Evolutionary conservation across 1,140 invertebrate species (phyloP), one percentile per base, ranked within the genome.

Genomic region (Drusus annulatus): DNA sequence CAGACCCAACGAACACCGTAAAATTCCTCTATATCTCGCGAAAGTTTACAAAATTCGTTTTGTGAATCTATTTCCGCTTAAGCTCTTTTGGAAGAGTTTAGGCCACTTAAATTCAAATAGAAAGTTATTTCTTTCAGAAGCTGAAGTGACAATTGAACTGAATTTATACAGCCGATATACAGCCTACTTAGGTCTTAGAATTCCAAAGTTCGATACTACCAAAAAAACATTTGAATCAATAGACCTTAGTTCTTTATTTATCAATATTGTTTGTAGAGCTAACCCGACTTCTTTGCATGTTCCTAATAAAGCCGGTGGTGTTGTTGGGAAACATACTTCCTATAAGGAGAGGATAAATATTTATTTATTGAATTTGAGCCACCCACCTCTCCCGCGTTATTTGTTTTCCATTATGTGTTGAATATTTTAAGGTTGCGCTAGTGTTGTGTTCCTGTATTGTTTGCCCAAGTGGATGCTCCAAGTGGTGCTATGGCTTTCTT

Each of bases 161-260:
- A 36, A 36, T 36, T 36, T 36, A 36, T 36, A 36, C 31, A 36
- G 31, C 31, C 31, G 52, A 56, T n/a, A 16, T 0, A 56, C 19
- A 56, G 15, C 19, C 56, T n/a, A 65, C 23, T 16, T 28, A 36
- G 8, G 28, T 15, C 62, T 23, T 23, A 2, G 62, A n/a, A 71
- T 71, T 71, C 56, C 50, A 71, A 51, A 51, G 51, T 19, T 36
- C 13, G 62, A 65, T 65, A 15, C 28, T n/a, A 65, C 1, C 17
- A 65, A 36, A 51, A 69, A 71, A 71, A 71, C 68, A 71, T 51
- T 71, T 51, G 68, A 71, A 71, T 71, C 36, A 71, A 71, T 50
- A 71, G 6, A 51, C 51, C 23, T 50, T 69, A 17, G 51, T 71
- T 51, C 36, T 71, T 71, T 50, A 17, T 71, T 71, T 51, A 50